Evolutionary conservation across 2,113 vertebrate species (phyloP).

Genomic region (Microtus ochrogaster): DNA sequence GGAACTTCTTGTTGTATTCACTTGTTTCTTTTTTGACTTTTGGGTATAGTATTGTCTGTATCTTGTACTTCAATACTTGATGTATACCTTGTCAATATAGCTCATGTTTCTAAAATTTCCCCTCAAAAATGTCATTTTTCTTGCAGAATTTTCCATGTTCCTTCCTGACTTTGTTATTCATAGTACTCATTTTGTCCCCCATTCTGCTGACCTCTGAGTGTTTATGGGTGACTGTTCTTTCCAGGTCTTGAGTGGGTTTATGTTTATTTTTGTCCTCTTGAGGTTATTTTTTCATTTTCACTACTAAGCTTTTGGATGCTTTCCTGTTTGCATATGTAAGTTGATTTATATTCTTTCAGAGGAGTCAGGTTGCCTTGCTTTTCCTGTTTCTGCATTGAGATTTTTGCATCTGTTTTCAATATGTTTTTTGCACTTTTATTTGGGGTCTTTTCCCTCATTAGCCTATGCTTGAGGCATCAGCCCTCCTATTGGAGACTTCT

Average conservation of each 20-base stretch:
- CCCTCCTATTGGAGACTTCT: neutral
- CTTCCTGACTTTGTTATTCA: neutral
- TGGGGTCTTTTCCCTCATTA: neutral
- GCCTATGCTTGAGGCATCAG: neutral
- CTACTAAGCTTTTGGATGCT: neutral
- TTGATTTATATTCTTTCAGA: neutral
- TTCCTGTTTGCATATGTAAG: neutral
- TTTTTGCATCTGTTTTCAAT: neutral
- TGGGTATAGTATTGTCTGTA: neutral
- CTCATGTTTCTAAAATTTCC: neutral
- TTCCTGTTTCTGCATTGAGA: neutral
- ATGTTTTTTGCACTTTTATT: neutral
- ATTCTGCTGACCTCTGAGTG: neutral
- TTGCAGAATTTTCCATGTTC: neutral
- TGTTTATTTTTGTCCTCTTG: neutral
- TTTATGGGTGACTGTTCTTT: neutral
- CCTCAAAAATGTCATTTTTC: neutral
- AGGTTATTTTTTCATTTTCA: neutral
- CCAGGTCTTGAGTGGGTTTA: neutral
- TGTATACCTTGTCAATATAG: neutral
- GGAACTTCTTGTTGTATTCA: neutral
- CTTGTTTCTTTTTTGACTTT: neutral
- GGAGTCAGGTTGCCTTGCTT: neutral
- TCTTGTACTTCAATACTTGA: neutral
- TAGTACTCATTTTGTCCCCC: neutral